These are phyloP conservation scores for Cephus rjabovi DNA, from an alignment of 2,888 invertebrate genomes.

Conservation along the genomic window DNA sequence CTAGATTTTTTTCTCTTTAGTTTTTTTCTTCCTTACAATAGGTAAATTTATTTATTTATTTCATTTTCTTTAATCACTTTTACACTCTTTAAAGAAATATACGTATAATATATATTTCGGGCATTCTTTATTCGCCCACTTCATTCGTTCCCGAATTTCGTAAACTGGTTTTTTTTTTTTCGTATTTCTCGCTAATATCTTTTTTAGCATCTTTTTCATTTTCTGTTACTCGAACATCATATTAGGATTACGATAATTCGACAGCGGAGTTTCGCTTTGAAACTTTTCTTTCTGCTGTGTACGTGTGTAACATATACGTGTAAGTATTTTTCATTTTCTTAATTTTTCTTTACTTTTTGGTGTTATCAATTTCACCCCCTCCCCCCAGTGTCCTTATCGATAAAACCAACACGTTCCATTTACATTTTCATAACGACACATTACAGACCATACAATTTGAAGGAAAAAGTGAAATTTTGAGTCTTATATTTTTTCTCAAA, in stretches of 20 bases:
- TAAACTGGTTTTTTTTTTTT: constrained; percentile 15
- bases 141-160: constrained; percentile 15
- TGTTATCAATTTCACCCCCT: neutral
- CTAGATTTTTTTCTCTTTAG: constrained; percentile 44
- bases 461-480: neutral
- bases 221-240: neutral
- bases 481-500: neutral
- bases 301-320: neutral
- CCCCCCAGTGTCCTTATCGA: neutral
- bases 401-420: neutral
- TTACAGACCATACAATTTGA: neutral
- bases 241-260: neutral
- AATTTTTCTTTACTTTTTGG: neutral
- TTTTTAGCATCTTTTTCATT: neutral
- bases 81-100: constrained; percentile 42
- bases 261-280: neutral
- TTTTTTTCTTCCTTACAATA: constrained; percentile 27
- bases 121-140: constrained; percentile 20
- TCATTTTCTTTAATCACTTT: constrained; percentile 14
- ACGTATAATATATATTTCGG: constrained; percentile 36
- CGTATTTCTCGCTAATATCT: constrained; percentile 10
- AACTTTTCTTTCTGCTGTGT: neutral
- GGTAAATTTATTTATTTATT: constrained; percentile 25
- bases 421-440: neutral
- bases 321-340: neutral